Evolutionary conservation across 2,888 invertebrate genomes (phyloP), one percentile per base, ranked within the genome.

Genomic region (Epinotia brunnichana): DNA sequence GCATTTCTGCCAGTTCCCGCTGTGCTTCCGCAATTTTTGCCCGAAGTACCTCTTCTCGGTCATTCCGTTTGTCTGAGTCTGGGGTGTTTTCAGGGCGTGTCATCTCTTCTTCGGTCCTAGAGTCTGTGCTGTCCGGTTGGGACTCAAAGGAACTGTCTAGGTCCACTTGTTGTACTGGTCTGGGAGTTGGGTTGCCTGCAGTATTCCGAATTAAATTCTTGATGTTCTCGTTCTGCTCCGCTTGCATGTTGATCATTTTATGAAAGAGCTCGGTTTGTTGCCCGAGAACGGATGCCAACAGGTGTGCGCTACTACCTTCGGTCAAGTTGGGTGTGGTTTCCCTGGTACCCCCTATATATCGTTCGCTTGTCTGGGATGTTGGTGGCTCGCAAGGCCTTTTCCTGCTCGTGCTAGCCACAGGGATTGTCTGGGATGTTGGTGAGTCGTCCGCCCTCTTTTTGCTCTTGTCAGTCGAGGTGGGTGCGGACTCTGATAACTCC

Each of bases 241-340:
- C 53, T 53, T 53, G 53, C 53, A 53, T 53, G 17, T n/a, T 17
- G 53, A 53, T 53, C 53, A 53, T 53, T 53, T 53, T 53, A 53
- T 53, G 17, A 17, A 53, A 53, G 9, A 53, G n/a, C 5, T 53
- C 53, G 0, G 53, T 53, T 53, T 53, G 53, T 17, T 53, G 53
- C 3, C 53, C 53, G 3, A 53, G n/a, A 17, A 53, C 53, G 9
- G 53, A 53, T 9, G 17, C 53, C 53, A 53, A 17, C 9, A 53
- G 53, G 17, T 53, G 53, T 53, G 53, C 9, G 53, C 53, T 17
- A 17, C 53, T 53, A 17, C 53, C 53, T 17, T 17, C 53, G 2
- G 17, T 5, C 17, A 53, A 17, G 53, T 53, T 53, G 53, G 53
- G 17, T 3, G 53, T 53, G 17, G 17, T 53, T 2, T 53, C 53